Base-by-base conservation (phyloP, 2,888 invertebrate genomes). In the Notodonta dromedarius region DNA sequence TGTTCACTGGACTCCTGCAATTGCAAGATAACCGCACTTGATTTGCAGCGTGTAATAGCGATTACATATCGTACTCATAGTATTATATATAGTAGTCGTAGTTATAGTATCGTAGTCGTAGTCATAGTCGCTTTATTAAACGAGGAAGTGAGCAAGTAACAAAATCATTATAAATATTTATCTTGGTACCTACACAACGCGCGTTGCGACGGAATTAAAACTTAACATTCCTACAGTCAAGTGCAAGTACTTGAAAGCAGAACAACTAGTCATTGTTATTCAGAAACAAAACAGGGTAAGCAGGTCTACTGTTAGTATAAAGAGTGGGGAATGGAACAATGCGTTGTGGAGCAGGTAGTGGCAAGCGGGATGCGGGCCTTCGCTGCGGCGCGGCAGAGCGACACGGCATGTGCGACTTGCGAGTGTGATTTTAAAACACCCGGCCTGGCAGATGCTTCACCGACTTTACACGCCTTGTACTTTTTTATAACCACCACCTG, bases 341-440 rank as follows among this genome's bases (percentile, higher is more conserved):
- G 80, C 74, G 60, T 63, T 74, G 71, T 63, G 71, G 70, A 71
- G 86, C 92, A 92, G 92, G 91, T 92, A 92, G 90, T 78, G 84
- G 82, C 85, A 88, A 92, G 90, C 24, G 84, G 82, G 85, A 88
- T 88, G 88, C 88, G 89, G 91, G 90, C 74, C 62, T 57, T 73
- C 78, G 84, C 82, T 63, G 58, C 59, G 74, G 69, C 73, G 58
- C 59, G 74, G 69, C 73, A 66, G 39, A 67, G 66, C 73, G 77
- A 70, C 69, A 68, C 77, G 80, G 83, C 89, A 89, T 90, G 82
- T 87, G 89, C 82, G 63, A 76, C 71, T 79, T 87, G 89, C 82
- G 63, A 76, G 72, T 79, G 67, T 76, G 85, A 85, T 87, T 87
- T 80, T 65, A 65, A 67, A 66, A 83, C 85, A 86, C 82, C 86